Base-by-base conservation (phyloP, 2,888 invertebrate genomes). In the Drosophila suboccidentalis region DNA sequence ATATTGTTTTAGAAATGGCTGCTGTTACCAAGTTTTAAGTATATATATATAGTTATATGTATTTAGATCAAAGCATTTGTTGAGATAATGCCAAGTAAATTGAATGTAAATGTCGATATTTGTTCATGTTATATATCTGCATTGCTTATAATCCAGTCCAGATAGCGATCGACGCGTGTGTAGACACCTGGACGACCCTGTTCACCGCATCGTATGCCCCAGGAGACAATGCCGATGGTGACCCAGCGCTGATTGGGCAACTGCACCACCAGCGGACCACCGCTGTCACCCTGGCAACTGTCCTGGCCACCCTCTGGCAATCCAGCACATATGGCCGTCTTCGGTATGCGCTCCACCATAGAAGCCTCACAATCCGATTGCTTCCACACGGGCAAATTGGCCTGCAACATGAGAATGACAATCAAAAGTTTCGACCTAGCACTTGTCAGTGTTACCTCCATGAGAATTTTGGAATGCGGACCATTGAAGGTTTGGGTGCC, bases 171-270 rank as follows among this genome's bases (percentile, higher is more conserved):
- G 1, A 97, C 96, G 38, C 95, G 93, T 0, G 96, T 95, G 91
- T 97, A 97, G 34, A 97, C 93, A 1, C 97, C 97, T 0, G 97
- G 97, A 67, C 94, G 95, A 51, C 94, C 94, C 22, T 95, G 94
- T 75, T 95, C 95, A 0, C 97, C 97, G 89, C 97, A 98, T 3
- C 95, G 94, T 39, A 96, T 94, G 13, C 97, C 97, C 97, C 97
- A 97, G 0, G 97, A 97, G 0, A 97, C 97, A 61, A 98, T 94
- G 1, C 97, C 97, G 47, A 97, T 94, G 32, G 94, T 94, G 0
- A 96, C 94, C 97, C 97, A 97, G 50, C 96, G 94, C 0, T 95
- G 95, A 89, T 96, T 96, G 1, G 94, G 93, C 88, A 96, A 93
- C 91, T 96, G 96, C 82, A 95, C 94, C 92, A 97, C 94, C 38